Evolutionary conservation across 1,140 invertebrate species (phyloP), one percentile per base, ranked within the genome.

Genomic region (Zaprionus nigranus): DNA sequence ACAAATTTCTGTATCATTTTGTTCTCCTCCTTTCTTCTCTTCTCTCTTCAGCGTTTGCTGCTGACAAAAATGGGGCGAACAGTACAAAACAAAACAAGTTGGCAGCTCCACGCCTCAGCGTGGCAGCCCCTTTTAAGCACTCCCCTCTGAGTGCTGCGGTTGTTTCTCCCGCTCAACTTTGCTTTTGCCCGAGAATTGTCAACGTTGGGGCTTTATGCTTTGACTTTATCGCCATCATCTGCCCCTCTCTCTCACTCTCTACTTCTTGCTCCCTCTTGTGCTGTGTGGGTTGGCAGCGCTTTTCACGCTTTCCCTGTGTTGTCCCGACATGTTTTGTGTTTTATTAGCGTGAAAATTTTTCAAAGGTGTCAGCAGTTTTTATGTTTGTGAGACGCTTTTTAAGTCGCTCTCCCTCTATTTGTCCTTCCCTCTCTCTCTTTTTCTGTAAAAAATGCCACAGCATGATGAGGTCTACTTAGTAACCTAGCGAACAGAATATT

Each of bases 311-410:
- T 74, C 66, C 60, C 77, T 74, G 82, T 71, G 76, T 67, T 72
- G 46, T 34, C 49, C 71, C 87, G 83, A 77, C 83, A 83, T 87
- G 83, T 83, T 85, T 87, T 88, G 84, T 88, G 81, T 87, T 87
- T 87, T 87, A 87, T 87, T 88, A 83, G 83, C 83, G 83, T 88
- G 83, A 88, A 88, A 81, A 86, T 87, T 88, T 87, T 87, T 81
- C 83, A 87, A 87, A 87, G 83, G 83, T 87, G 83, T 87, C 83
- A 87, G 83, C 83, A 83, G 56, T 88, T 87, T 87, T 78, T 79
- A 75, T 77, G 62, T 70, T 81, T 80, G 64, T 63, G 59, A 75
- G 65, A 28, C 6, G 22, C 5, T 56, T 28, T 64, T 46, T 40
- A 13, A 15, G 43, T 46, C n/a, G n/a, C 40, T n/a, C 13, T n/a